Base-by-base conservation (phyloP, 2,888 invertebrate species). In the Polymixis flavicincta region DNA sequence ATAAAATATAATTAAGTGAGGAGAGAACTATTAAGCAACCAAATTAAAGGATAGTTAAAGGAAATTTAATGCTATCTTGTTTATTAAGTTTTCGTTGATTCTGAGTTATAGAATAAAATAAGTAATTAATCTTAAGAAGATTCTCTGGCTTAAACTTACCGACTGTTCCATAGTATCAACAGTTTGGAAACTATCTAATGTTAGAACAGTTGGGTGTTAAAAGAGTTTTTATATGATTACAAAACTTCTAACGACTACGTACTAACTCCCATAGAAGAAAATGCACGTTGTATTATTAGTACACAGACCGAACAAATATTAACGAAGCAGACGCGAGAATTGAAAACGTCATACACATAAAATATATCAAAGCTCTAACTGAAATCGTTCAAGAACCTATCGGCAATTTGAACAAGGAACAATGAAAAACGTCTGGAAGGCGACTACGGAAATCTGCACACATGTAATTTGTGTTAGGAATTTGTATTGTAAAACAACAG, bases 401-500 rank as follows among this genome's bases (percentile, higher is more conserved):
- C 69, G 86, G 89, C 88, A 89, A 90, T 91, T 91, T 90, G 85
- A 87, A 89, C 87, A 73, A 61, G 84, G 78, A 88, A 87, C 88
- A 92, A 92, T 92, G 91, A 89, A 91, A 90, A 91, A 89, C 89
- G 85, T 75, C 74, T 60, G 85, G 88, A 85, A 89, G 89, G 88
- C 89, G 87, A 90, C 91, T 89, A 90, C 90, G 91, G 93, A 94
- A 93, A 93, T 92, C 92, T 93, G 66, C 80, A 76, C 82, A 82
- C 77, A 86, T 87, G 93, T 94, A 93, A 94, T 95, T 94, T 93
- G 88, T 88, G 90, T 85, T 84, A 81, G 92, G 93, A 94, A 94
- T 95, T 92, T 91, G 92, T 93, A 94, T 95, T 94, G 94, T 93
- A 91, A 90, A 91, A 88, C 87, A 90, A 88, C 89, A 88, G 90